Percentiles rank a stretch among this genome's conserved stretches.
phyloP scores from a whole-genome alignment of 2,113 vertebrate species.

The Grantiella picta region DNA sequence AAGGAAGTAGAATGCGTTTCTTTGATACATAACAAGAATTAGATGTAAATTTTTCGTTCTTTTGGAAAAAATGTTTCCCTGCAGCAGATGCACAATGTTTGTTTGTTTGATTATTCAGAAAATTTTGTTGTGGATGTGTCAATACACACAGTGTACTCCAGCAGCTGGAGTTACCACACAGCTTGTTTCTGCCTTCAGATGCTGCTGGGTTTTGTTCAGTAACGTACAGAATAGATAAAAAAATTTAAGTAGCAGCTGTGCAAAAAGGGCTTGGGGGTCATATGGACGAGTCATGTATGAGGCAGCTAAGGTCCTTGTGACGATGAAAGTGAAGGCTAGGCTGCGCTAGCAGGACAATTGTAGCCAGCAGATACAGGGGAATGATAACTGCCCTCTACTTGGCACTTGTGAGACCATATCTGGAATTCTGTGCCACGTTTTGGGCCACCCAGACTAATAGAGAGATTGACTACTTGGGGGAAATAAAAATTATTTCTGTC shows the following conservation, averaged over 20 bases:
- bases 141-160: background rate
- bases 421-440: background rate
- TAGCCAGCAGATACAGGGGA: background rate
- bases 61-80: background rate
- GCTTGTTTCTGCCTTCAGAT: background rate
- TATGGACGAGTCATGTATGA: background rate
- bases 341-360: background rate
- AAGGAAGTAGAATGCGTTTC: background rate
- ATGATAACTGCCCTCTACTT: background rate
- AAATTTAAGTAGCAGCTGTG: background rate
- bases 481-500: background rate
- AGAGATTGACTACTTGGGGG: background rate
- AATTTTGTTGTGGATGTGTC: background rate
- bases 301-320: background rate
- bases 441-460: background rate
- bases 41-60: background rate
- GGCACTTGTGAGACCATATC: background rate
- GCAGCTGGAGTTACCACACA: background rate
- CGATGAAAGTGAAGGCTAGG: fast-evolving
- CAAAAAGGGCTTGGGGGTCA: background rate
- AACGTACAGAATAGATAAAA: background rate
- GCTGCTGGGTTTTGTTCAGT: background rate
- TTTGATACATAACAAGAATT: background rate
- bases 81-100: background rate
- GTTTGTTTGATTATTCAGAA: background rate